phyloP scores from a whole-genome alignment of 2,797 vertebrate species.

The Sebastes miniatus region DNA sequence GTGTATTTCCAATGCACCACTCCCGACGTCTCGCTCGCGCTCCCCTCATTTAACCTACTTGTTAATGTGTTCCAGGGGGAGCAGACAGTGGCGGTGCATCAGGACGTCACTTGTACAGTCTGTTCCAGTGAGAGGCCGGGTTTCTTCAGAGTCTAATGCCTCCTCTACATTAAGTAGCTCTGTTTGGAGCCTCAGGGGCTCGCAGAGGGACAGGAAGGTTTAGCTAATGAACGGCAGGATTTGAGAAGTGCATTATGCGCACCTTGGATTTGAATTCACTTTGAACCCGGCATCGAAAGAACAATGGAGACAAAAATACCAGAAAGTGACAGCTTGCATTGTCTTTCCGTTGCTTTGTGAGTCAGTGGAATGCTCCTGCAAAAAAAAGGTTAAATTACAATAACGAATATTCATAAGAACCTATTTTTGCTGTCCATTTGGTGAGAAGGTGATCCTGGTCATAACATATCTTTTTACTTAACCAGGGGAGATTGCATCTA shows the following conservation, averaged over 20 bases:
- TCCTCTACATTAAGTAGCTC: conserved; percentile 12
- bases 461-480: too few relatives aligned
- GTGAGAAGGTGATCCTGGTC: too few relatives aligned
- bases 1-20: conserved; percentile 15
- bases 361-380: background rate
- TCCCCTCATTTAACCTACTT: conserved; percentile 36
- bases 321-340: background rate
- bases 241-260: background rate
- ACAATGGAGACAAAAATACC: background rate
- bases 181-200: conserved; percentile 6
- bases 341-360: background rate
- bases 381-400: background rate
- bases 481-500: too few relatives aligned
- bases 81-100: background rate
- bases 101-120: conserved; percentile 7
- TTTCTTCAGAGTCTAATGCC: conserved; percentile 9
- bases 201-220: background rate
- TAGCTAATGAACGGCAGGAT: conserved; percentile 13
- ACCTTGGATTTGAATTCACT: background rate
- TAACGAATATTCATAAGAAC: background rate
- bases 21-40: background rate
- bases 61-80: conserved; percentile 17
- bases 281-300: background rate
- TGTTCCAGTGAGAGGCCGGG: conserved; percentile 5
- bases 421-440: too few relatives aligned